phyloP scores from a whole-genome alignment of 2,113 vertebrate species.

The Morphnarchus princeps region DNA sequence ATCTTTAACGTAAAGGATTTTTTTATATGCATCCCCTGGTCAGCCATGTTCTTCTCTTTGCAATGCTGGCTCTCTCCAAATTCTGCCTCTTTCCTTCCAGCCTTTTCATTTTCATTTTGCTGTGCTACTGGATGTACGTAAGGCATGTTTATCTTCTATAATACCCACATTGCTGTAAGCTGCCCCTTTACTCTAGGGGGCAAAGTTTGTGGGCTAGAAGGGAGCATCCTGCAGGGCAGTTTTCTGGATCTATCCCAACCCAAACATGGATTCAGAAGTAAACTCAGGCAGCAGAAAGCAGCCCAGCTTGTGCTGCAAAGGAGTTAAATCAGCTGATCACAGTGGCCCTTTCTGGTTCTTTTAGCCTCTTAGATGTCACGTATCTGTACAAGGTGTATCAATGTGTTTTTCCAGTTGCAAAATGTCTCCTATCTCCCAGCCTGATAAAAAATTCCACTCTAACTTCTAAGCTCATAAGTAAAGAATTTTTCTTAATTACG shows the following conservation, averaged over 20 bases:
- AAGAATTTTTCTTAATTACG: not conserved
- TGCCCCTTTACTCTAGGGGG: not conserved
- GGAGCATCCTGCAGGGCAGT: accelerated
- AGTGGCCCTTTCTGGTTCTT: not conserved
- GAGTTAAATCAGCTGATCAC: not conserved
- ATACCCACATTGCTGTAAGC: not conserved
- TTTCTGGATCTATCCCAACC: not conserved
- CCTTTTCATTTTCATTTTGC: not conserved
- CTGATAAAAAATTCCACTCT: not conserved
- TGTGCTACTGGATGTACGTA: not conserved
- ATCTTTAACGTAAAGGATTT: not conserved
- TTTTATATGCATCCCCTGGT: not conserved
- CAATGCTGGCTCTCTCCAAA: not conserved
- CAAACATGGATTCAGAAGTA: not conserved
- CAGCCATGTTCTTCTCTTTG: not conserved
- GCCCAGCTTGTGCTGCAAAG: not conserved
- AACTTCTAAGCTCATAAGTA: not conserved
- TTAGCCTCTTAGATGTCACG: not conserved
- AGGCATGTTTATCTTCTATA: not conserved
- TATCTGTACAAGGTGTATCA: not conserved
- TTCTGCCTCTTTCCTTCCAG: not conserved
- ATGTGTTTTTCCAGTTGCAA: not conserved
- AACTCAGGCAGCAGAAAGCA: not conserved
- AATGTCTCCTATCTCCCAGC: not conserved
- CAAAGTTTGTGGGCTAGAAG: not conserved